These are phyloP conservation scores for Aphis craccivora DNA, from an alignment of 1,140 invertebrate species.

Conservation along the genomic window DNA sequence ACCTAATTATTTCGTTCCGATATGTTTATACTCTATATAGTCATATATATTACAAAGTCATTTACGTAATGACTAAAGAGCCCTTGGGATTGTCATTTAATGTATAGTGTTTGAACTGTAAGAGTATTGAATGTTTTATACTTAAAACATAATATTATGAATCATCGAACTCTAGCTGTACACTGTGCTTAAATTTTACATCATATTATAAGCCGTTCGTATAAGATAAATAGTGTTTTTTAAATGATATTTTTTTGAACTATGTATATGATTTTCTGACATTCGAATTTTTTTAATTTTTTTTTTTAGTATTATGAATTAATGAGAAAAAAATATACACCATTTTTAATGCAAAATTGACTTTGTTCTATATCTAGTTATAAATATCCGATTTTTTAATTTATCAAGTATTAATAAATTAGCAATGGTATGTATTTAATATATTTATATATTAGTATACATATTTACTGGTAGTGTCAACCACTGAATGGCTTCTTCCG, in stretches of 20 bases:
- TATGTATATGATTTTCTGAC: not conserved
- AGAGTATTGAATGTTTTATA: not conserved
- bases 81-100: not conserved
- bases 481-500: no score
- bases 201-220: not conserved
- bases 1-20: no score
- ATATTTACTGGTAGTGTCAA: no score
- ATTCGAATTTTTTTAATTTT: not conserved
- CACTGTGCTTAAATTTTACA: not conserved
- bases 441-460: not conserved
- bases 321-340: not conserved
- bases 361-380: not conserved
- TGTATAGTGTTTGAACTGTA: not conserved
- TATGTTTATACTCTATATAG: not conserved
- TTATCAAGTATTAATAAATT: not conserved
- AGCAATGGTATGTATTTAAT: not conserved
- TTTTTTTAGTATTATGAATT: not conserved
- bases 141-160: not conserved
- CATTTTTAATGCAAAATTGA: not conserved
- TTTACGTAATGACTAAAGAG: not conserved
- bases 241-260: not conserved
- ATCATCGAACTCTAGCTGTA: not conserved
- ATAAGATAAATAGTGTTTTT: not conserved
- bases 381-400: no score
- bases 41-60: not conserved